Base-by-base conservation (phyloP, 2,797 vertebrate genomes). In the Falco peregrinus region DNA sequence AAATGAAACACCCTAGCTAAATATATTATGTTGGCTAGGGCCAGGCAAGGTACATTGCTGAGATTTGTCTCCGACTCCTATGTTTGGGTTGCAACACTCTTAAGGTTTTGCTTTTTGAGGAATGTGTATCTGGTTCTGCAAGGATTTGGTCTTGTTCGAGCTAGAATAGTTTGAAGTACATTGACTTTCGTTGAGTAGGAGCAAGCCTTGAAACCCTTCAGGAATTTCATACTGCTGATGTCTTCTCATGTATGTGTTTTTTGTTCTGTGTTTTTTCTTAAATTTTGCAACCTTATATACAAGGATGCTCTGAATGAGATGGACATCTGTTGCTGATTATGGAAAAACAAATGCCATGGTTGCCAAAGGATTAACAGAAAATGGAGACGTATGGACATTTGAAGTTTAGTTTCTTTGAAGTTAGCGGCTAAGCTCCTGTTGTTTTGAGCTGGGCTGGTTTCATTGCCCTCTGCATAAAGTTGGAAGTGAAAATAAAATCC, bases 301-400 rank as follows among this genome's bases (percentile, higher is more conserved):
- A 87, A 92, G 91, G 82, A 75, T 93, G 95, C 93, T 96, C 94
- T 97, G 88, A 92, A 93, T 95, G 92, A 94, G 79, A 92, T 69
- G 60, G 56, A 67, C 20, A 22, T 45, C 43, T 90, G 19, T 68
- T 93, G 63, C 86, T 2, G 10, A 9, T 75, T 61, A 43, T 71
- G 43, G 81, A 71, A 87, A 77, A 95, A 67, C 18, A 85, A 85
- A 91, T 64, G 35, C 26, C 10, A 8, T 43, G 31, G 15, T 56
- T 88, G 81, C 65, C 70, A 67, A 48, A 68, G 88, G 63, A 39
- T 82, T 81, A 59, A 60, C 28, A 50, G 28, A 65, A 84, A 78
- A 50, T 65, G 28, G 28, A 77, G 21, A 78, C 63, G 16, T 59
- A 11, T 39, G 41, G 48, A n/a, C 43, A 31, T 45, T 45, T 45